Evolutionary conservation across 2,113 vertebrate genomes (phyloP).

Genomic region (Corythornis madagascariensis): DNA sequence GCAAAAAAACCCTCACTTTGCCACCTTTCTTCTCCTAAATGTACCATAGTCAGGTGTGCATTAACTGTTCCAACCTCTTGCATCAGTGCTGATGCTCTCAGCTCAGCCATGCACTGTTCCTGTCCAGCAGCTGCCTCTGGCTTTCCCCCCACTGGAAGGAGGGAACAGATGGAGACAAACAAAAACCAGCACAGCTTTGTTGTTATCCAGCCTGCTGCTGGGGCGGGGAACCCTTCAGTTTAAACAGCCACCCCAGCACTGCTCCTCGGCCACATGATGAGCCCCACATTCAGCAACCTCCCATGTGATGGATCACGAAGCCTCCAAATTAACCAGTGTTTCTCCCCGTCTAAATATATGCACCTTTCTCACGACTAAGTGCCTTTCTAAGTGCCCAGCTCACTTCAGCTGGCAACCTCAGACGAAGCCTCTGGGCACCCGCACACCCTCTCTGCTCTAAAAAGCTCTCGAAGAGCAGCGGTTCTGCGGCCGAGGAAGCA

Average conservation of each 20-base stretch:
- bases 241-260: not conserved
- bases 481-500: not conserved
- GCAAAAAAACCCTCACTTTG: not conserved
- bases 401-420: not conserved
- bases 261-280: not conserved
- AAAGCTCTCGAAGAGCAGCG: not conserved
- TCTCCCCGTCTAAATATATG: fast-evolving
- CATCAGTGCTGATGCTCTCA: not conserved
- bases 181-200: not conserved
- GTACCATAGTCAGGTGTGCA: not conserved
- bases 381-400: not conserved
- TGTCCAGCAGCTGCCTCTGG: not conserved
- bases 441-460: not conserved
- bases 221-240: not conserved
- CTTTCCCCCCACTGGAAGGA: not conserved
- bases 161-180: not conserved
- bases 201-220: not conserved
- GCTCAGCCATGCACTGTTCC: not conserved
- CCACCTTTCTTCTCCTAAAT: not conserved
- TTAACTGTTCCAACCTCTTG: not conserved
- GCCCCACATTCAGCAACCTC: not conserved
- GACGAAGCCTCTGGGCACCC: no score
- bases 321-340: not conserved
- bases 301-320: not conserved
- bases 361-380: not conserved